Evolutionary conservation across 2,797 vertebrate species (phyloP).

Genomic region (Margarornis squamiger): DNA sequence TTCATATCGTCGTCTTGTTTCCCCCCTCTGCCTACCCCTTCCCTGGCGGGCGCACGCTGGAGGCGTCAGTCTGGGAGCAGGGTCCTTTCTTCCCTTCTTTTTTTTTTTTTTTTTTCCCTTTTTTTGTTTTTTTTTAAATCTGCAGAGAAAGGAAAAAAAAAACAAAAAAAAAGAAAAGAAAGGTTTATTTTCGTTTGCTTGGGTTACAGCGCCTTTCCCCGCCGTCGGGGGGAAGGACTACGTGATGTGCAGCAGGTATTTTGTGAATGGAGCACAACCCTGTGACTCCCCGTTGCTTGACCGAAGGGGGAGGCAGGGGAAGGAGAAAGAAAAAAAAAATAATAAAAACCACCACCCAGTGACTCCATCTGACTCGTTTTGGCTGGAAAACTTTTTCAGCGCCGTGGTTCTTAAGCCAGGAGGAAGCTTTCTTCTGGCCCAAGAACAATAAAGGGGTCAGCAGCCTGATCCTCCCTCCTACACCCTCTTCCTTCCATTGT

Average conservation of each 20-base stretch:
- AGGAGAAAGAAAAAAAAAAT: slow-evolving; percentile 50
- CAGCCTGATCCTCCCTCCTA: slow-evolving; percentile 84
- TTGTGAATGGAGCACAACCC: slow-evolving; percentile 75
- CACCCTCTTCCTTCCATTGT: slow-evolving; percentile 98
- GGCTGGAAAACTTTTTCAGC: slow-evolving; percentile 70
- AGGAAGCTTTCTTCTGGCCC: slow-evolving; percentile 84
- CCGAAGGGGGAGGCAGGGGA: slow-evolving; percentile 52
- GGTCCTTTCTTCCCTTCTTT: slow-evolving; percentile 21
- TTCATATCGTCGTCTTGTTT: neutral
- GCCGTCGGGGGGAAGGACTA: slow-evolving; percentile 65
- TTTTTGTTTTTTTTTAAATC: neutral
- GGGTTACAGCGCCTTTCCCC: slow-evolving; percentile 57
- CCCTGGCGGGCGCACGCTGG: neutral
- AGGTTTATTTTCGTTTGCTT: slow-evolving; percentile 69
- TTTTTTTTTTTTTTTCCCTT: too few relatives aligned
- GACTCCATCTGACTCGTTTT: slow-evolving; percentile 63
- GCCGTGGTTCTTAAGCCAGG: slow-evolving; percentile 62
- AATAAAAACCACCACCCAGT: slow-evolving; percentile 50
- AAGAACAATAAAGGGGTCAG: slow-evolving; percentile 94
- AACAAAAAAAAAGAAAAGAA: neutral
- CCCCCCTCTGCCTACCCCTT: neutral
- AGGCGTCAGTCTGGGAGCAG: slow-evolving; percentile 32
- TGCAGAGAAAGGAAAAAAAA: neutral
- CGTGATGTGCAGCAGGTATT: slow-evolving; percentile 81
- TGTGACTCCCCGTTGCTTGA: slow-evolving; percentile 54